Evolutionary conservation across 2,888 invertebrate species (phyloP).

Genomic region (Drosophila cracens): DNA sequence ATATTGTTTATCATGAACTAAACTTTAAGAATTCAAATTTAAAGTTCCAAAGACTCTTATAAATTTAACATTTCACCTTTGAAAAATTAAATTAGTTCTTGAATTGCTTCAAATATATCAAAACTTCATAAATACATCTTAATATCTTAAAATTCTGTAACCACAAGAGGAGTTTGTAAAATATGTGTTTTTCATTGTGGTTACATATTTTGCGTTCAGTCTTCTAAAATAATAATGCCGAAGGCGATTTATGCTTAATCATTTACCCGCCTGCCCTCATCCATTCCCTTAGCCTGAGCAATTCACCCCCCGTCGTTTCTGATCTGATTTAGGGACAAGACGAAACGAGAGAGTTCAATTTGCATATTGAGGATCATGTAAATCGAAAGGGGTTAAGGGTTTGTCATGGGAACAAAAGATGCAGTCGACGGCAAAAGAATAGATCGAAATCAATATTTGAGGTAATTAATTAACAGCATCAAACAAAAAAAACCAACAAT

Average conservation of each 20-base stretch:
- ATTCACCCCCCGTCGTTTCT: slow-evolving; percentile 60
- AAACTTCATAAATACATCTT: neutral
- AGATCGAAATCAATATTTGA: slow-evolving; percentile 78
- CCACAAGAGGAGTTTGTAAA: neutral
- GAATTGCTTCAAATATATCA: neutral
- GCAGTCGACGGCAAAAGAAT: slow-evolving; percentile 61
- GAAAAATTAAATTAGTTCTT: neutral
- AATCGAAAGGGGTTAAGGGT: slow-evolving; percentile 58
- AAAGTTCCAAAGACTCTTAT: neutral
- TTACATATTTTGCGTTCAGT: slow-evolving; percentile 21
- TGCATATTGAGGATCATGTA: slow-evolving; percentile 67
- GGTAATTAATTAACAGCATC: slow-evolving; percentile 78
- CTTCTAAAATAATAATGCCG: slow-evolving; percentile 13
- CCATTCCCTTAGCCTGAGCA: slow-evolving; percentile 33
- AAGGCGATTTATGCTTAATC: slow-evolving; percentile 59
- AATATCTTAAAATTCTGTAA: neutral
- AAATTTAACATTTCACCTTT: neutral
- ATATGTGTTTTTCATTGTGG: slow-evolving; percentile 43
- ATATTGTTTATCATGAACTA: neutral
- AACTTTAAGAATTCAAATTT: neutral
- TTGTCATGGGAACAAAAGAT: slow-evolving; percentile 78
- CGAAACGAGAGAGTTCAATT: slow-evolving; percentile 47
- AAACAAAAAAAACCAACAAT: slow-evolving; percentile 51
- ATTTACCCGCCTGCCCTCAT: slow-evolving; percentile 48
- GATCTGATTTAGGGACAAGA: slow-evolving; percentile 57